These are phyloP conservation scores for Ameiurus melas DNA, from an alignment of 2,113 vertebrate genomes.

Conservation along the genomic window DNA sequence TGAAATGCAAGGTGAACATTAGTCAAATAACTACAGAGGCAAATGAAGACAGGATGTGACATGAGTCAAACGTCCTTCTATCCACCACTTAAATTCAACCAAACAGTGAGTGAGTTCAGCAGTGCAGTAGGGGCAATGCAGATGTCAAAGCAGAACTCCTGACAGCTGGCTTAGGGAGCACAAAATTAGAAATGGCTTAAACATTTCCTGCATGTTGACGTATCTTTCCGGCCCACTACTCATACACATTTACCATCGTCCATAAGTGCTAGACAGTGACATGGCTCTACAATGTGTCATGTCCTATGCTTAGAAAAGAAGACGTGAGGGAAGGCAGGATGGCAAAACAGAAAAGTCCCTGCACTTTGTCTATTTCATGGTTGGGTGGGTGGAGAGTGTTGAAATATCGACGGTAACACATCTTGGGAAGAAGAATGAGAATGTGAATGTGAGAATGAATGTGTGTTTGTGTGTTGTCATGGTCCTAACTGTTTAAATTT, in stretches of 20 bases:
- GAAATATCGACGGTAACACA: constrained; percentile 44
- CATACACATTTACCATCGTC: constrained; percentile 22
- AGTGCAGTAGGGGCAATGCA: not conserved
- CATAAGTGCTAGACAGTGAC: not conserved
- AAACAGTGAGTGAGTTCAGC: not conserved
- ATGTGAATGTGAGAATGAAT: not conserved
- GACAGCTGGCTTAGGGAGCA: constrained; percentile 28
- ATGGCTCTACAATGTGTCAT: constrained; percentile 14
- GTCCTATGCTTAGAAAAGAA: constrained; percentile 2
- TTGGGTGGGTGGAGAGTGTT: constrained; percentile 5
- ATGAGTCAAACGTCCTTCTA: not conserved
- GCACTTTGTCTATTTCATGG: constrained; percentile 10
- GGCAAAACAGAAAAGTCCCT: not conserved
- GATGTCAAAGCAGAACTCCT: not conserved
- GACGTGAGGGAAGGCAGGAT: not conserved
- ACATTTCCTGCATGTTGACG: not conserved
- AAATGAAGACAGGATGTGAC: not conserved
- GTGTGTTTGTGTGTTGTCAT: constrained; percentile 18
- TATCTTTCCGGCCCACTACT: not conserved
- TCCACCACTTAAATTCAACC: not conserved
- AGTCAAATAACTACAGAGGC: not conserved
- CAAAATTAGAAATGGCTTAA: constrained; percentile 15
- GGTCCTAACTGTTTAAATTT: constrained; percentile 38
- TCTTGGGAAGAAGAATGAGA: not conserved
- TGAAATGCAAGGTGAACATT: constrained; percentile 5